Conservation (phyloP, 2,113 vertebrate species). For the Cygnus atratus region DNA sequence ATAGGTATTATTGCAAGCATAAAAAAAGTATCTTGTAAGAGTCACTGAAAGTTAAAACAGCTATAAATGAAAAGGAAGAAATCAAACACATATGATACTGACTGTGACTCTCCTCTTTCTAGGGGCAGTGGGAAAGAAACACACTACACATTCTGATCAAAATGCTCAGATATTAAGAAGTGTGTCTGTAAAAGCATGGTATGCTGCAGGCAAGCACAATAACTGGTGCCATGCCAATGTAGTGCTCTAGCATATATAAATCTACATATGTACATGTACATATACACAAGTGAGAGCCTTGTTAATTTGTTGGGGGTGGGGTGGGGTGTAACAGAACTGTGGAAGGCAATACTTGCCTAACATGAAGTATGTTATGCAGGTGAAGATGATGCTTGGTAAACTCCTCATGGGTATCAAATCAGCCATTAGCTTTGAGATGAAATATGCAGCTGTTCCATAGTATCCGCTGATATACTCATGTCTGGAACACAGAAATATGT, state of each 20-base stretch:
- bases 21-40: background rate
- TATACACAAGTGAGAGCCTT: background rate
- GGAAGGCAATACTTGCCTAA: constrained; percentile 78
- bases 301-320: background rate
- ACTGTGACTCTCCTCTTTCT: background rate
- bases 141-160: background rate
- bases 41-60: background rate
- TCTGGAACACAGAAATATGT: constrained; percentile 70
- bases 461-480: constrained; percentile 97
- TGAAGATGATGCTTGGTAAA: constrained; percentile 85
- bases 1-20: background rate
- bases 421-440: constrained; percentile 87
- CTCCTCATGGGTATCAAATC: constrained; percentile 89
- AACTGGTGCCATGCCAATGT: accelerated
- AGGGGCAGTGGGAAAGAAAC: background rate
- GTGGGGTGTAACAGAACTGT: background rate
- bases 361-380: constrained; percentile 89
- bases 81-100: background rate
- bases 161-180: background rate
- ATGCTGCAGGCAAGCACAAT: background rate
- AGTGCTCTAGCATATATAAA: background rate
- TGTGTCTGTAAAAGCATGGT: background rate
- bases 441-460: constrained; percentile 90
- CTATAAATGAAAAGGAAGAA: background rate
- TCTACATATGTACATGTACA: background rate